Evolutionary conservation across 2,888 invertebrate genomes (phyloP).

Genomic region (Stratiomys singularior): DNA sequence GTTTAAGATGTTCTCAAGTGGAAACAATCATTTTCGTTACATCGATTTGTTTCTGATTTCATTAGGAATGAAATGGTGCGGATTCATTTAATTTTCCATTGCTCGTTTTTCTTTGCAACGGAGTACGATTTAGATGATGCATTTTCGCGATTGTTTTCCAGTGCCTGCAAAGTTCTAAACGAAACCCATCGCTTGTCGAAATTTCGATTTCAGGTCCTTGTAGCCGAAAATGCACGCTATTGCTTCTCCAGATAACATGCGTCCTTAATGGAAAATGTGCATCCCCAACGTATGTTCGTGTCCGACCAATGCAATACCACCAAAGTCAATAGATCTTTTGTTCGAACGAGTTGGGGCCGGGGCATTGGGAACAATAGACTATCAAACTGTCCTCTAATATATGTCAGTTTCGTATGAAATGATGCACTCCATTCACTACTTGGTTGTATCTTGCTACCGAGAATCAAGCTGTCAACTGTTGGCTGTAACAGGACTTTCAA

Average conservation of each 20-base stretch:
- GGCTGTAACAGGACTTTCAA: conserved; percentile 31
- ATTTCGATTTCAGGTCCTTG: not conserved
- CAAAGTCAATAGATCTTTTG: conserved; percentile 40
- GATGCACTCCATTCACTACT: conserved; percentile 23
- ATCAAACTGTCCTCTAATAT: conserved; percentile 47
- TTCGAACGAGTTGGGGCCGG: conserved; percentile 20
- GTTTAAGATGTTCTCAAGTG: conserved; percentile 18
- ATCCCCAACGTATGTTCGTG: conserved; percentile 32
- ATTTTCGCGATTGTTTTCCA: not conserved
- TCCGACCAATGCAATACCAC: conserved; percentile 33
- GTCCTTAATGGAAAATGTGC: conserved; percentile 38
- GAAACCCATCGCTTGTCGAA: not conserved
- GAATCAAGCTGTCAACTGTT: conserved; percentile 33
- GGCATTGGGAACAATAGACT: conserved; percentile 47
- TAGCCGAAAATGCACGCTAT: not conserved
- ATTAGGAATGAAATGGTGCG: not conserved
- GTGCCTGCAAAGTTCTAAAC: not conserved
- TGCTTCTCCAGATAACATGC: conserved; percentile 30
- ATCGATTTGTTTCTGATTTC: conserved; percentile 26
- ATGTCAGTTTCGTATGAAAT: conserved; percentile 39
- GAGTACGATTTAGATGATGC: too few relatives aligned
- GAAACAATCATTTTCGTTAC: conserved; percentile 41
- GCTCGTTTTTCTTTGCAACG: not conserved
- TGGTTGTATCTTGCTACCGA: conserved; percentile 5
- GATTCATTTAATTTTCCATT: not conserved